Conservation (phyloP, 2,888 invertebrate genomes). For the Lycophotia porphyrea region DNA sequence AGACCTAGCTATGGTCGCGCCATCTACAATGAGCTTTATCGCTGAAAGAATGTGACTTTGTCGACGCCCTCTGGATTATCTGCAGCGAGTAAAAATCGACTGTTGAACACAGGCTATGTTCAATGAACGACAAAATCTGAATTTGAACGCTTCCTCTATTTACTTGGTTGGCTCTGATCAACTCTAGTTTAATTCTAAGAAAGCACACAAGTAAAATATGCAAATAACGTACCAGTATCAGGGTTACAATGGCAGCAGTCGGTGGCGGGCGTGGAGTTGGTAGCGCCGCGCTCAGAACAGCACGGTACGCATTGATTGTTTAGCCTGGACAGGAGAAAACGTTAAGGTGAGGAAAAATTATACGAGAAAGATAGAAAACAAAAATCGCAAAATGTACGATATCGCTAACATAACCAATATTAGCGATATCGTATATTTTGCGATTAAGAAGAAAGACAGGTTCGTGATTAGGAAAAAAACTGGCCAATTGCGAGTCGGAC, state of each 20-base stretch:
- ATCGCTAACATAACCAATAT: too few relatives aligned
- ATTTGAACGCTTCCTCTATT: not conserved
- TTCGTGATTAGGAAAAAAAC: too few relatives aligned
- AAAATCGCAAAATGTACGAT: not conserved
- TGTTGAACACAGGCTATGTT: not conserved
- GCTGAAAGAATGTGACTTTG: not conserved
- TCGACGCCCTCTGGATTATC: not conserved
- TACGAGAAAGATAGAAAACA: not conserved
- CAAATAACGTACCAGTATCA: slow-evolving; percentile 89
- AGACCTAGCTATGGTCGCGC: not conserved
- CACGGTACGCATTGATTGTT: slow-evolving; percentile 95
- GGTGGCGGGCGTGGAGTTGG: slow-evolving; percentile 76
- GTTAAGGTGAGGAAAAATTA: not conserved
- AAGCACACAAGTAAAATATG: not conserved
- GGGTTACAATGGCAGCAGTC: slow-evolving; percentile 93
- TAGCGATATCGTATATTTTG: too few relatives aligned
- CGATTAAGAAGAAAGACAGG: too few relatives aligned
- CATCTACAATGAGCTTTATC: not conserved
- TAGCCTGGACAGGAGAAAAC: slow-evolving; percentile 80
- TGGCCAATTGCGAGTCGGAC: too few relatives aligned
- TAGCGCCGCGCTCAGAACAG: slow-evolving; percentile 88
- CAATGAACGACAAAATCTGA: not conserved
- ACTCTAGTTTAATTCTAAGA: not conserved
- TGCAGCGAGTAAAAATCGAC: too few relatives aligned
- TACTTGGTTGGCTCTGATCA: not conserved